phyloP scores from a whole-genome alignment of 2,113 vertebrate species.

The Pyxicephalus adspersus region DNA sequence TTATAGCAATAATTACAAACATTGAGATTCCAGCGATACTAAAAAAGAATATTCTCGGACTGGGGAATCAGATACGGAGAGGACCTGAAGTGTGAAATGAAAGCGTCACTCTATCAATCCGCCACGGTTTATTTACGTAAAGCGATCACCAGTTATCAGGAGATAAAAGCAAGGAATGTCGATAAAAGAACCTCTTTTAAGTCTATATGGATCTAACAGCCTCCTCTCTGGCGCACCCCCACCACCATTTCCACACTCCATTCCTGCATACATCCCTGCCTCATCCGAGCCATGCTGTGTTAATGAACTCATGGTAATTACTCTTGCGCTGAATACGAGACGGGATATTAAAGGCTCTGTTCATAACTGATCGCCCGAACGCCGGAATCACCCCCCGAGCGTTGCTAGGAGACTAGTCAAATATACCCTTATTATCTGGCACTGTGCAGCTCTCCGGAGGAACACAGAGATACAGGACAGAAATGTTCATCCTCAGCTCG shows the following conservation, averaged over 20 bases:
- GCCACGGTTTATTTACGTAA: constrained; percentile 64
- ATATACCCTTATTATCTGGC: constrained; percentile 56
- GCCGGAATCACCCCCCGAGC: constrained; percentile 46
- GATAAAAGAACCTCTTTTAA: constrained; percentile 71
- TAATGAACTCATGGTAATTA: constrained; percentile 56
- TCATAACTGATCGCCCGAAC: constrained; percentile 53
- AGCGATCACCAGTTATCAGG: constrained; percentile 76
- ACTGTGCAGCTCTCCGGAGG: constrained; percentile 49
- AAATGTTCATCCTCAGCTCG: constrained; percentile 26
- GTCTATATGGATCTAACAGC: constrained; percentile 27
- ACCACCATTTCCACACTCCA: constrained; percentile 1
- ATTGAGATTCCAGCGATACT: constrained; percentile 6
- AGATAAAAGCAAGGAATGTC: constrained; percentile 67
- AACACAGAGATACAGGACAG: constrained; percentile 40
- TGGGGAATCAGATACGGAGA: constrained; percentile 23
- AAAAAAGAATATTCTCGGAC: constrained; percentile 23
- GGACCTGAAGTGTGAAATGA: constrained; percentile 78
- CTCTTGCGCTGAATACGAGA: constrained; percentile 47
- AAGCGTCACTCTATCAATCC: constrained; percentile 76
- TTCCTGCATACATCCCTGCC: constrained; percentile 31
- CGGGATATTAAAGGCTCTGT: constrained; percentile 55
- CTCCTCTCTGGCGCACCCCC: neutral
- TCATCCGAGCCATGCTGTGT: constrained; percentile 37
- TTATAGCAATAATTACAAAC: constrained; percentile 36
- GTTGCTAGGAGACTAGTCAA: constrained; percentile 57